Evolutionary conservation across 2,888 invertebrate genomes (phyloP).

Genomic region (Xanthia icteritia): DNA sequence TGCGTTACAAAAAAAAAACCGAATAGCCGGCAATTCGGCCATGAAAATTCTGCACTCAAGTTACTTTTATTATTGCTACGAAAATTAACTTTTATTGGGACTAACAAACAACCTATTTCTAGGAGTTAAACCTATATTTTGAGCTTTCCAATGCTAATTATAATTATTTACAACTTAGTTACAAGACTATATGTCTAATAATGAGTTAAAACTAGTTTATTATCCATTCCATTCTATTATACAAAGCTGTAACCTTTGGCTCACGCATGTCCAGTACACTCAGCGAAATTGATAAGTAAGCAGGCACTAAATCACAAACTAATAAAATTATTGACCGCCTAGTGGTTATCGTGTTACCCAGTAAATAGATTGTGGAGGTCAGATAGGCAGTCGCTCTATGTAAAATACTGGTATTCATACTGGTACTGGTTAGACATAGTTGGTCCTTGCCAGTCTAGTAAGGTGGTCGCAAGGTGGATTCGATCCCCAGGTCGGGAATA

Average conservation of each 20-base stretch:
- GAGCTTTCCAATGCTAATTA: conserved; percentile 47
- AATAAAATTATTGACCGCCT: neutral
- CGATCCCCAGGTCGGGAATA: neutral
- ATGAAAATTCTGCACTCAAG: neutral
- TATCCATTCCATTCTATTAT: conserved; percentile 26
- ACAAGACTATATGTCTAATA: conserved; percentile 29
- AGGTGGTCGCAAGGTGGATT: too few relatives aligned
- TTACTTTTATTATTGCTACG: conserved; percentile 8
- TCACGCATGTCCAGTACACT: neutral
- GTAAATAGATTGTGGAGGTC: neutral
- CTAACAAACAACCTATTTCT: conserved; percentile 39
- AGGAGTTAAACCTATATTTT: conserved; percentile 39
- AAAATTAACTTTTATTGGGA: conserved; percentile 17
- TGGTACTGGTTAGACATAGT: too few relatives aligned
- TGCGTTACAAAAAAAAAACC: neutral
- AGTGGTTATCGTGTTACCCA: neutral
- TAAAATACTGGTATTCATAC: neutral
- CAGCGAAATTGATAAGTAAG: neutral
- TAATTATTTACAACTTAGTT: conserved; percentile 44
- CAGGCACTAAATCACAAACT: neutral
- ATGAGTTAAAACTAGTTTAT: conserved; percentile 37
- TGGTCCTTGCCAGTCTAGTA: too few relatives aligned
- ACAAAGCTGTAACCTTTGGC: neutral
- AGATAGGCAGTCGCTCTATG: neutral
- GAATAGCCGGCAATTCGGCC: neutral